Percentiles rank a stretch among this genome's conserved stretches.
phyloP scores from a whole-genome alignment of 2,888 invertebrate species.

The Leucophora obtusa region DNA sequence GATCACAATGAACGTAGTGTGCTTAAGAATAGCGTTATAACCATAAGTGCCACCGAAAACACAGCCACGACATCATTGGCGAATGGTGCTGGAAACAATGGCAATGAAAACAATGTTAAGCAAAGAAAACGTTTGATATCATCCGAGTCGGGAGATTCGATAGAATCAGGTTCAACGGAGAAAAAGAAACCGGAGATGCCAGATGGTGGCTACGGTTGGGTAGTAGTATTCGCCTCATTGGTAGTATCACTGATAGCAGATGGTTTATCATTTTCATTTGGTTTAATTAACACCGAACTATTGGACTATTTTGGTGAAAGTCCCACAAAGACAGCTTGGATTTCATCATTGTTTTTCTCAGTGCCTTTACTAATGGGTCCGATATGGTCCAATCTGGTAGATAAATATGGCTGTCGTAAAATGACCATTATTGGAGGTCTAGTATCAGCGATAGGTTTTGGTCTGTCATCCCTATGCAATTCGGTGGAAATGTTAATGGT shows the following conservation, averaged over 20 bases:
- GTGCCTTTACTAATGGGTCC: conserved; percentile 89
- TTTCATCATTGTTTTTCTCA: conserved; percentile 92
- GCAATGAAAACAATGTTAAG: conserved; percentile 69
- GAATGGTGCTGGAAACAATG: conserved; percentile 57
- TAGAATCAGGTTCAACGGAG: conserved; percentile 74
- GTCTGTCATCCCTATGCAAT: conserved; percentile 85
- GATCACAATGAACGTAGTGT: conserved; percentile 62
- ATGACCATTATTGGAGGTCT: conserved; percentile 88
- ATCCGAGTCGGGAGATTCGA: conserved; percentile 77
- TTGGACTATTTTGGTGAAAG: conserved; percentile 88
- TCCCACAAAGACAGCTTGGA: conserved; percentile 92
- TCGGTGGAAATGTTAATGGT: conserved; percentile 89
- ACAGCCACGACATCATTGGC: conserved; percentile 50
- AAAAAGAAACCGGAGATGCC: conserved; percentile 78
- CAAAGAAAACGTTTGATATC: conserved; percentile 76
- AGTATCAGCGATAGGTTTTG: conserved; percentile 87
- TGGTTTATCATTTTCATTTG: conserved; percentile 95
- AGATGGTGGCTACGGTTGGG: conserved; percentile 79
- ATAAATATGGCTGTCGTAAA: conserved; percentile 89
- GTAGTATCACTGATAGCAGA: conserved; percentile 93
- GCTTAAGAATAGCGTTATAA: conserved; percentile 70
- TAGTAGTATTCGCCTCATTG: conserved; percentile 90
- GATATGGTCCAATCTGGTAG: conserved; percentile 86
- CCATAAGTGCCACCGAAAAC: conserved; percentile 66
- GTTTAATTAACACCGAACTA: conserved; percentile 91